phyloP scores from a whole-genome alignment of 1,140 invertebrate species.

The Listronotus bonariensis region DNA sequence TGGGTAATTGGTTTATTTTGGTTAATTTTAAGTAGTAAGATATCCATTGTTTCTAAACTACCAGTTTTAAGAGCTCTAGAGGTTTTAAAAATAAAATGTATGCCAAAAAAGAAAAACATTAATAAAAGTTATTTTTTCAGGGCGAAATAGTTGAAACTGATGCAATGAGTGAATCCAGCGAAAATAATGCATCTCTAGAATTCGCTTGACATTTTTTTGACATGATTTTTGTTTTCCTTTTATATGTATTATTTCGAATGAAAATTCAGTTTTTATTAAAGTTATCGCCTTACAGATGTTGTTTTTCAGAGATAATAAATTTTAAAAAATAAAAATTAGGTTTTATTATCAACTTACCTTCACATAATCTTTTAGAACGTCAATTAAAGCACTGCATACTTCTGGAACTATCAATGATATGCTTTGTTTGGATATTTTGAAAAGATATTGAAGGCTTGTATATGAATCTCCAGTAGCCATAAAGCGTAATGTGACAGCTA shows the following conservation, averaged over 20 bases:
- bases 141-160: constrained; percentile 3
- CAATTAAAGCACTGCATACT: too few species aligned
- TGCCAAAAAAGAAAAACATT: not conserved
- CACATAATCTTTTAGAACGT: too few species aligned
- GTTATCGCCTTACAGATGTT: not conserved
- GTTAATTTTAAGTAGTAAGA: constrained; percentile 1
- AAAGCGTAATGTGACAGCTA: too few species aligned
- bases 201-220: not conserved
- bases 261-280: not conserved
- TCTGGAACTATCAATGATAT: too few species aligned
- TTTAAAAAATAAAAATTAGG: not conserved
- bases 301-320: not conserved
- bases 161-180: constrained; percentile 1
- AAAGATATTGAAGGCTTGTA: too few species aligned
- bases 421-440: too few species aligned
- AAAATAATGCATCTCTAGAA: not conserved
- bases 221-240: not conserved
- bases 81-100: not conserved
- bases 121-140: not conserved
- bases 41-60: constrained; percentile 1
- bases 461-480: too few species aligned
- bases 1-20: not conserved
- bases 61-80: not conserved
- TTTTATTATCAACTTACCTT: too few species aligned
- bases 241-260: not conserved